Evolutionary conservation across 2,888 invertebrate species (phyloP), one percentile per base, ranked within the genome.

Genomic region (Patella caerulea): DNA sequence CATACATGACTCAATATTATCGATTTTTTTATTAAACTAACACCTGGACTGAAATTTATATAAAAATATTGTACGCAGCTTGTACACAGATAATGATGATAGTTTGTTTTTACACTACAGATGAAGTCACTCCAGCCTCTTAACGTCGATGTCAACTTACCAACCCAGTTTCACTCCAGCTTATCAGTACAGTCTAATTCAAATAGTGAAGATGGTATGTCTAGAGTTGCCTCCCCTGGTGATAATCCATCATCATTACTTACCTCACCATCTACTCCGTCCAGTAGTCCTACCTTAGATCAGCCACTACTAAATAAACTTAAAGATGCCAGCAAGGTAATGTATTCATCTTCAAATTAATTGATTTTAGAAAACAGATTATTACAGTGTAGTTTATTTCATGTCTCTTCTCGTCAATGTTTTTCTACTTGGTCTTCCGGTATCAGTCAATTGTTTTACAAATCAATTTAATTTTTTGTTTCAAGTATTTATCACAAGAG

Each of bases 221-320:
- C 65, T 65, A 65, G 65, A 65, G 65, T 65, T 24, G 7, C 65
- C 65, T 65, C 65, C 65, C 65, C 65, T 65, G 24, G 9, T 65
- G 65, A 65, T 24, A 65, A 65, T 65, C 65, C 65, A 65, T 24
- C 19, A 65, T 24, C 19, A 24, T 24, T 65, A 24, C 19, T 65
- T 65, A 65, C 65, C 65, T 65, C 65, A 65, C 65, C 65, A 11
- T 65, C 65, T 19, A 65, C 65, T 65, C 65, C 65, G 65, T 65
- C 65, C 65, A 65, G 65, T 65, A 65, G 19, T 65, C 65, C 65
- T 24, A 65, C 65, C 65, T 65, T 24, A 65, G 65, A 65, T 65
- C 65, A 24, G 24, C 65, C 65, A 24, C 65, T 65, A 65, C 65
- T 24, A 19, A 65, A 45, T 45, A 45, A 65, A 65, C 65, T 65